Evolutionary conservation across 2,888 invertebrate genomes (phyloP), one percentile per base, ranked within the genome.

Genomic region (Nomada lathburiana): DNA sequence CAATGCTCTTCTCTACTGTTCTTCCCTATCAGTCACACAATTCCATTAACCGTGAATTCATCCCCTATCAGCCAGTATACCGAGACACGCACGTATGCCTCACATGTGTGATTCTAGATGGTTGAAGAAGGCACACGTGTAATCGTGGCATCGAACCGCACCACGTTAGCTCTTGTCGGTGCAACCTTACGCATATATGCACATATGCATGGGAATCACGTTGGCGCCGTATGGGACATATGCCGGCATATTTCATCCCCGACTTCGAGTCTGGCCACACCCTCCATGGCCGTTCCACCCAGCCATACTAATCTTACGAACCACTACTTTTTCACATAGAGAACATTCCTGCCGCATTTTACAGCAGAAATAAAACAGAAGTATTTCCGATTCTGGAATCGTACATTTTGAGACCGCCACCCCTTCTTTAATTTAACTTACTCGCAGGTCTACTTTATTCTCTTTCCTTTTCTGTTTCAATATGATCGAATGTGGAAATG

Each of bases 121-220:
- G 57, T 18, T 29, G 69, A 42, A 67, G 63, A 26, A 20, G 29
- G 42, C 42, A 52, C 42, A 69, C 68, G 64, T 64, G 75, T 50
- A 44, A 3, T 68, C 50, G 29, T 76, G 63, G 44, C 64, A 60
- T 64, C 42, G 16, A 4, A 26, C 11, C 13, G 23, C 5, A 29
- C 44, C 44, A n/a, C 16, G 20, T 29, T 13, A 13, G 10, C 10
- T 10, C 18, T 7, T 26, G 60, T 50, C 42, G 42, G 53, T 1
- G 57, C 55, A 29, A 36, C 52, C 13, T 18, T 36, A 26, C 50
- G 36, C 42, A 55, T 23, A 52, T 23, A n/a, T 80, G 80, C 57
- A 77, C 79, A 89, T 91, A 91, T 92, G 91, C 90, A 92, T 91
- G 92, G 86, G 90, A 91, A 92, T 92, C 92, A 92, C 91, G 92